A percentile compares a stretch with the other conserved stretches of the same genome.
Conservation (phyloP, 2,888 invertebrate genomes). For the Leptopterna dolabrata region DNA sequence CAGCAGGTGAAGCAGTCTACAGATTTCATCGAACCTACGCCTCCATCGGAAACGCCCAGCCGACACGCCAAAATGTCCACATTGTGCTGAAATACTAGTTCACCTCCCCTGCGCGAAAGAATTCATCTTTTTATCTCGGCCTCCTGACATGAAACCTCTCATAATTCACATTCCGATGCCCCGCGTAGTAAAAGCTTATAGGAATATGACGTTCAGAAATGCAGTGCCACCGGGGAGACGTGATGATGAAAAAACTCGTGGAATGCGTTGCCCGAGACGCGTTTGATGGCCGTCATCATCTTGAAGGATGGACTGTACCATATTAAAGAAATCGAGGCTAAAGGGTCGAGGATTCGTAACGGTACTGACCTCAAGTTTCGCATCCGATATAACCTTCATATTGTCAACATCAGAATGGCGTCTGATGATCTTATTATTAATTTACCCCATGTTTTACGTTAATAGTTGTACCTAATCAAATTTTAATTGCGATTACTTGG, state of each 20-base stretch:
- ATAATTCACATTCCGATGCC: background rate
- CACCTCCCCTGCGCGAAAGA: background rate
- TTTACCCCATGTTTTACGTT: too few relatives aligned
- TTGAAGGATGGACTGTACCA: background rate
- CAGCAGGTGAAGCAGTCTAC: too few relatives aligned
- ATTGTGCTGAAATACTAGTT: background rate
- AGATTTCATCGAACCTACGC: too few relatives aligned
- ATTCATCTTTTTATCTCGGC: background rate
- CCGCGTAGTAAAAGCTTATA: background rate
- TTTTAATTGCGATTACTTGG: too few relatives aligned
- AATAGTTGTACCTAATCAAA: too few relatives aligned
- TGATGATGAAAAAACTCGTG: background rate
- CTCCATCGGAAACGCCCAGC: too few relatives aligned
- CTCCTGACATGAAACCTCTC: background rate
- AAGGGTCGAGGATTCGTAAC: background rate
- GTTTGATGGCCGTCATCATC: background rate
- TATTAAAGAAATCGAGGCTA: background rate
- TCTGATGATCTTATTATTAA: too few relatives aligned
- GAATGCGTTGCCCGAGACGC: background rate
- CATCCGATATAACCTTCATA: too few relatives aligned
- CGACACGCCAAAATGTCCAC: too few relatives aligned
- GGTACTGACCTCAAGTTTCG: background rate
- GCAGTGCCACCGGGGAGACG: background rate
- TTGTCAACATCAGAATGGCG: too few relatives aligned
- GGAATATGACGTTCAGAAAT: conserved; percentile 7